Conservation (phyloP, 2,888 invertebrate species). For the Oscheius sp. region DNA sequence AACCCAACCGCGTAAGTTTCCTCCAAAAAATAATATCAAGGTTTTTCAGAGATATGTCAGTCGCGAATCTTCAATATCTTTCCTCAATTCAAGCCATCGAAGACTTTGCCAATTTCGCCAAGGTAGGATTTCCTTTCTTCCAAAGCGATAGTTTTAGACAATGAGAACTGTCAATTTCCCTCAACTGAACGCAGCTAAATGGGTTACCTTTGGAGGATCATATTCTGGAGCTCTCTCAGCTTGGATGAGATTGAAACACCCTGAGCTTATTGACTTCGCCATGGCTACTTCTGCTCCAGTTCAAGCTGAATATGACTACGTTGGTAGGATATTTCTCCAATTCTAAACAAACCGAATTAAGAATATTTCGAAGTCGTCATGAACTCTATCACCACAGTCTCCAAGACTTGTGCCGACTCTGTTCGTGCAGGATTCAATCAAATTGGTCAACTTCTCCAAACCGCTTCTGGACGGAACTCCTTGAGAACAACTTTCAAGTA, state of each 20-base stretch:
- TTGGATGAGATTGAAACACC: slow-evolving; percentile 86
- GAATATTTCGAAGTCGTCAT: slow-evolving; percentile 85
- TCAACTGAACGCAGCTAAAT: slow-evolving; percentile 75
- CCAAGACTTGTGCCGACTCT: slow-evolving; percentile 44
- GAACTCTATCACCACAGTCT: slow-evolving; percentile 75
- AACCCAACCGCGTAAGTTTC: slow-evolving; percentile 78
- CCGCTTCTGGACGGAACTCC: slow-evolving; percentile 45
- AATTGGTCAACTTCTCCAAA: slow-evolving; percentile 47
- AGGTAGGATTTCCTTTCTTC: slow-evolving; percentile 25
- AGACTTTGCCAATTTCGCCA: slow-evolving; percentile 85
- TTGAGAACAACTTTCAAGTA: slow-evolving; percentile 49
- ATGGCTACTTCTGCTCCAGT: slow-evolving; percentile 90
- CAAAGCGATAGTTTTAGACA: neutral
- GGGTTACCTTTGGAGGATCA: slow-evolving; percentile 80
- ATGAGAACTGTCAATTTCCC: slow-evolving; percentile 25
- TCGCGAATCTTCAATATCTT: slow-evolving; percentile 80
- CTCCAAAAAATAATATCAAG: neutral
- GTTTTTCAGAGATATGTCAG: slow-evolving; percentile 35
- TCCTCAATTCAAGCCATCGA: slow-evolving; percentile 77
- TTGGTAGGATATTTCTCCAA: slow-evolving; percentile 74
- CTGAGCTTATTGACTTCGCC: slow-evolving; percentile 80
- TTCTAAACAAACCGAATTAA: slow-evolving; percentile 34
- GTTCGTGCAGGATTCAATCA: slow-evolving; percentile 51
- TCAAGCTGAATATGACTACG: slow-evolving; percentile 84
- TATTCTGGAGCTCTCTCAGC: slow-evolving; percentile 82